Percentiles rank a stretch among this genome's conserved stretches.
These are phyloP conservation scores for Morus bassanus DNA, from an alignment of 2,797 vertebrate species.

Conservation along the genomic window DNA sequence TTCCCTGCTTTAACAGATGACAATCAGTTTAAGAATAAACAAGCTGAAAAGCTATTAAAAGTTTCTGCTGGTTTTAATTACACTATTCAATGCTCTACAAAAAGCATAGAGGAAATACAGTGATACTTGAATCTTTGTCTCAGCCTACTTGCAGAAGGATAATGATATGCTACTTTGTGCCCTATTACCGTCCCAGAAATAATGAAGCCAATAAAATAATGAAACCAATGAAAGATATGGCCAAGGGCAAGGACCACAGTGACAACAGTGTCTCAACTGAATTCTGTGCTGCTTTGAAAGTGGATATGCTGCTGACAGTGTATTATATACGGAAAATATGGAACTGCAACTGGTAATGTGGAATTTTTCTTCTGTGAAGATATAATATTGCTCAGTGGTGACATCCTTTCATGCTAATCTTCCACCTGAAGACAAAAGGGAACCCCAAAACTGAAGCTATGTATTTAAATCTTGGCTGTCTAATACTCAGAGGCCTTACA, in stretches of 20 bases:
- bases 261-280: conserved; percentile 2
- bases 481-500: background rate
- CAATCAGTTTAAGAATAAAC: conserved; percentile 20
- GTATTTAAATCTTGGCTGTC: background rate
- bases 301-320: background rate
- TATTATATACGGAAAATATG: background rate
- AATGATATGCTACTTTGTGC: conserved; percentile 13
- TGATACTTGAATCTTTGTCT: conserved; percentile 2
- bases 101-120: background rate
- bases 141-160: conserved; percentile 28
- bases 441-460: background rate
- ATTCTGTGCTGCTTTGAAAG: conserved; percentile 20
- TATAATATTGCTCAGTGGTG: background rate
- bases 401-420: background rate
- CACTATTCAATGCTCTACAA: background rate
- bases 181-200: conserved; percentile 45
- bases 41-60: conserved; percentile 29
- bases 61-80: conserved; percentile 50
- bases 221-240: conserved; percentile 45
- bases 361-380: background rate
- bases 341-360: background rate
- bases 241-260: conserved; percentile 55
- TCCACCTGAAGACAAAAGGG: background rate
- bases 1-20: conserved; percentile 29
- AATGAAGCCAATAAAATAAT: conserved; percentile 64